phyloP scores from a whole-genome alignment of 2,113 vertebrate species.

The Neodontobutis hainanensis region DNA sequence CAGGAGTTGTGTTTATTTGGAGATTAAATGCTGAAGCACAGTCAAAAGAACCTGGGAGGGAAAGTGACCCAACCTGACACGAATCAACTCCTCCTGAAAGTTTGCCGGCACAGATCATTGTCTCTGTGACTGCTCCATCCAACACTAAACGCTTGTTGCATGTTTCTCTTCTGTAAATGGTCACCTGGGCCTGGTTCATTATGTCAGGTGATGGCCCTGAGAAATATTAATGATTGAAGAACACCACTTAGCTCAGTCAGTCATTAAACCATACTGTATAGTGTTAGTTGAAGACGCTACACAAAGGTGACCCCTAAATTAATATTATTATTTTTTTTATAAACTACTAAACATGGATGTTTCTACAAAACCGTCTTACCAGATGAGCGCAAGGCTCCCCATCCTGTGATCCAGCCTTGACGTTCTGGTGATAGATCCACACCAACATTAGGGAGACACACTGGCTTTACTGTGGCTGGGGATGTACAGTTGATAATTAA shows the following conservation, averaged over 20 bases:
- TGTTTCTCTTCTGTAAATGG: conserved; percentile 71
- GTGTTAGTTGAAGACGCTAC: neutral
- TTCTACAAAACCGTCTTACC: conserved; percentile 32
- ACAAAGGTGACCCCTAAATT: neutral
- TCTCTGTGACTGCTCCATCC: conserved; percentile 71
- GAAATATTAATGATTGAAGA: conserved; percentile 5
- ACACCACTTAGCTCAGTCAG: neutral
- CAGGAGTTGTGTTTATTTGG: conserved; percentile 1
- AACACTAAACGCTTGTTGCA: conserved; percentile 80
- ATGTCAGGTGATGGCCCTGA: conserved; percentile 75
- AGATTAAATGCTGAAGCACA: neutral
- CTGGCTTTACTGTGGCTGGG: conserved; percentile 61
- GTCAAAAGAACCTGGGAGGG: neutral
- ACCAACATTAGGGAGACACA: conserved; percentile 74
- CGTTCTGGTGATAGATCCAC: conserved; percentile 35
- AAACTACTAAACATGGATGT: neutral
- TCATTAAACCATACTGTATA: neutral
- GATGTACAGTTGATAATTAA: neutral
- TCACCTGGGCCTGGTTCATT: conserved; percentile 80
- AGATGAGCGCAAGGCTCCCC: conserved; percentile 50
- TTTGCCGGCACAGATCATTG: conserved; percentile 90
- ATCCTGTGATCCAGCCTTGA: conserved; percentile 73
- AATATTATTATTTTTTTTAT: neutral
- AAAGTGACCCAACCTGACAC: conserved; percentile 85
- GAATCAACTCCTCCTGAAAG: conserved; percentile 82